Base-by-base conservation (phyloP, 2,113 vertebrate genomes). In the Clarias gariepinus region DNA sequence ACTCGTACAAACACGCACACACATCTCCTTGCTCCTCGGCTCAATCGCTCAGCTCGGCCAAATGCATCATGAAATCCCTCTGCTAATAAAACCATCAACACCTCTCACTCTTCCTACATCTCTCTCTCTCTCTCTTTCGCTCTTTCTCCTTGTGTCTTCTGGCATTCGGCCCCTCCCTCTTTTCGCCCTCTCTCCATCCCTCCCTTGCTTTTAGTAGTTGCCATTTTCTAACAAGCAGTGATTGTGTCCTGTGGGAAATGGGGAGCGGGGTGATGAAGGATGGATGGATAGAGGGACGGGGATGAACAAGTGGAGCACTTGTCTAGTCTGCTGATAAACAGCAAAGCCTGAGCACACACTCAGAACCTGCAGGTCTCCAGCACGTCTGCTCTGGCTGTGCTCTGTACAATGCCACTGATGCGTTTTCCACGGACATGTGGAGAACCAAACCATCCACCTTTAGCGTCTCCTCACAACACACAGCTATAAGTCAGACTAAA, bases 181-280 rank as follows among this genome's bases (percentile, higher is more conserved):
- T 81, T 78, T 47, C 82, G 33, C 79, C 55, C 83, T 68, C 74
- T 69, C 80, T 11, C 79, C 57, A 33, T 25, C 77, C 60, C 36
- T 18, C n/a, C 25, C 36, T 16, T 58, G 3, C 19, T 23, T 58
- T 60, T 21, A 13, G 91, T 94, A 92, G 92, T 93, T 94, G 92
- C 91, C 92, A 91, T 94, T 93, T 92, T 93, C 93, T 94, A 94
- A 94, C 95, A 95, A 95, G 94, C 94, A 94, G 93, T 94, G 94
- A 94, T 95, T 95, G 92, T 95, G 92, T 91, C 93, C 91, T 92
- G 89, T 88, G 91, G 92, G 92, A 88, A 25, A 60, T 18, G 66
- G 28, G 53, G 73, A 33, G 66, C 82, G 90, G 90, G 87, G 47
- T 88, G 89, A 86, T 91, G 91, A 92, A 93, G 91, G 91, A 92